Base-by-base conservation (phyloP, 2,888 invertebrate species). In the Chloroclysta siterata region DNA sequence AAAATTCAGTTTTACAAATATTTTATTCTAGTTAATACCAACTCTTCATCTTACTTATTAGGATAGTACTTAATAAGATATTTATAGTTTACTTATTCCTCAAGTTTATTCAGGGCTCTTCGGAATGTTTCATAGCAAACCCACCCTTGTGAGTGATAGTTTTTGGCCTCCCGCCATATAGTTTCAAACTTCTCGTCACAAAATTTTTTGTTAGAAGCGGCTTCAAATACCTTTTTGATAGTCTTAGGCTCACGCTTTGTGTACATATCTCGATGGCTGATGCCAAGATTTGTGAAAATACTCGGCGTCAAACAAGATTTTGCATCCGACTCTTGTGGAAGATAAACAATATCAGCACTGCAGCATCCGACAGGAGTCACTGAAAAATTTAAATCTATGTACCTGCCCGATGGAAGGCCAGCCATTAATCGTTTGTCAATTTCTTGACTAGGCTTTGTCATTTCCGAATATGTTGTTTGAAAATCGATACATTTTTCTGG, bases 111-210 rank as follows among this genome's bases (percentile, higher is more conserved):
- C 75, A 78, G n/a, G 77, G 64, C 69, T 44, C 46, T 59, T 22
- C 65, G 65, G 66, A 94, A 94, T 0, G 94, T 94, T 74, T 93
- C 93, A 46, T 86, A 88, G 66, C 87, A 90, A 8, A 94, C 93
- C 63, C 72, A 73, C 5, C 87, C 91, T 47, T 87, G 81, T 50
- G 86, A 78, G 71, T 93, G 92, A 59, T 73, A 71, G 68, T 87
- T 80, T 41, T 83, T 71, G 0, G 91, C 93, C 33, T 81, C 78
- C 53, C 87, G 69, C 93, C 93, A 94, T 53, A 91, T 66, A 65
- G 74, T 71, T 52, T 87, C 78, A 71, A 94, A 94, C 11, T 69
- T 75, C 52, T 89, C 81, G 6, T 88, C 85, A 8, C 83, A 80
- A 54, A 93, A 87, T 39, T 77, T 70, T 66, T 87, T 85, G 0